These are phyloP conservation scores for Drosophila buzzatii DNA, from an alignment of 2,888 invertebrate species.

Conservation along the genomic window DNA sequence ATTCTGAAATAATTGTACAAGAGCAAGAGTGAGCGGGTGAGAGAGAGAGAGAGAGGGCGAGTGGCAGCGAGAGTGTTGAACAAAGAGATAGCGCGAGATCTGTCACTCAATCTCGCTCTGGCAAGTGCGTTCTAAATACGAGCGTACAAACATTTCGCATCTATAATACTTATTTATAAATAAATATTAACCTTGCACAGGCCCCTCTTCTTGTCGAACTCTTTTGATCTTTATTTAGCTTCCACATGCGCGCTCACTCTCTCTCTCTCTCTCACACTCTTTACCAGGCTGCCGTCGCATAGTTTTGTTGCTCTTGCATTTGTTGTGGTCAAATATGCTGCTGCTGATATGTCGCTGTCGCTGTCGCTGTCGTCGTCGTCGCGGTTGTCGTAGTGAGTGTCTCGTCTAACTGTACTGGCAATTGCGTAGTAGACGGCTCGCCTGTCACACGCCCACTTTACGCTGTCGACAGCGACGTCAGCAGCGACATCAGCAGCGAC, in stretches of 20 bases:
- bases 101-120: neutral
- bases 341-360: conserved; percentile 7
- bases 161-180: conserved; percentile 67
- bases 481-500: conserved; percentile 8
- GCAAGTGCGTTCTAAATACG: conserved; percentile 2
- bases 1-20: conserved; percentile 50
- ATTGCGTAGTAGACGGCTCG: conserved; percentile 64
- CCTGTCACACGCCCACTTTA: conserved; percentile 68
- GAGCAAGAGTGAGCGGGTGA: neutral
- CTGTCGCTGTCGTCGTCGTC: conserved; percentile 1
- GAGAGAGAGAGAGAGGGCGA: neutral
- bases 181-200: conserved; percentile 69
- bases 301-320: conserved; percentile 28
- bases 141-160: conserved; percentile 31
- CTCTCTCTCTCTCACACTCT: conserved; percentile 3
- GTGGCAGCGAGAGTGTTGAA: neutral
- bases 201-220: conserved; percentile 10
- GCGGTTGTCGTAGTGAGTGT: conserved; percentile 18
- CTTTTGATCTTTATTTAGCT: conserved; percentile 9
- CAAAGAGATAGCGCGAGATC: neutral
- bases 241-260: conserved; percentile 1
- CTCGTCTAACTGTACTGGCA: conserved; percentile 61
- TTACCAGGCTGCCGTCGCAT: conserved; percentile 23
- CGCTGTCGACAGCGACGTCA: conserved; percentile 34
- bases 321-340: conserved; percentile 26